Evolutionary conservation across 1,140 invertebrate species (phyloP).

Genomic region (Leptinotarsa defecta): DNA sequence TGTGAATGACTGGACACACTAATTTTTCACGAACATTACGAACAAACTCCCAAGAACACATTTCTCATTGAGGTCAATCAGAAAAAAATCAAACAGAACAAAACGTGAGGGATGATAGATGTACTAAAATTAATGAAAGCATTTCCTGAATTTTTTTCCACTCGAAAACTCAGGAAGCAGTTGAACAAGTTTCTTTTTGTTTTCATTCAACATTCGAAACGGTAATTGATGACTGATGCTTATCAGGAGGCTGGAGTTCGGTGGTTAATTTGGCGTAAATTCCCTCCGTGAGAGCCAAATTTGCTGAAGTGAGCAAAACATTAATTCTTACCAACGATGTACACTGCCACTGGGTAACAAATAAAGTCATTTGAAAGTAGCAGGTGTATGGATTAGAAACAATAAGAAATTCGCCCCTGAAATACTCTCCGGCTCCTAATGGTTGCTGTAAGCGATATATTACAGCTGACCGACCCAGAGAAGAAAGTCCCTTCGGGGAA

Average conservation of each 20-base stretch:
- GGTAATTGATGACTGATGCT: constrained; percentile 5
- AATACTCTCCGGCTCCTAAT: constrained; percentile 14
- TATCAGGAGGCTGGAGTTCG: not conserved
- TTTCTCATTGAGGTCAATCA: too few relatives aligned
- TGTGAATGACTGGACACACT: too few relatives aligned
- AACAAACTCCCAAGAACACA: too few relatives aligned
- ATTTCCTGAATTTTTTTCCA: not conserved
- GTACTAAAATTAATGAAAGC: not conserved
- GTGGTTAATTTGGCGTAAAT: constrained; percentile 6
- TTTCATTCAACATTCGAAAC: constrained; percentile 6
- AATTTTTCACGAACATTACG: too few relatives aligned
- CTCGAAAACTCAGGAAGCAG: not conserved
- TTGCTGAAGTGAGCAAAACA: constrained; percentile 9
- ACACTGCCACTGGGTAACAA: constrained; percentile 11
- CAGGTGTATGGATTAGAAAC: constrained; percentile 20
- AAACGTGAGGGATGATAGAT: not conserved
- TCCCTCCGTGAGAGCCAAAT: constrained; percentile 8
- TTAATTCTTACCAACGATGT: constrained; percentile 16
- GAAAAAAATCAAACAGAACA: too few relatives aligned
- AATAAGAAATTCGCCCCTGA: constrained; percentile 18
- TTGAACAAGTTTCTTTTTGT: not conserved
- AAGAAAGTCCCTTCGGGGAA: constrained; percentile 9
- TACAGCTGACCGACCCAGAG: not conserved
- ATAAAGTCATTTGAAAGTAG: constrained; percentile 16
- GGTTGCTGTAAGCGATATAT: constrained; percentile 14